Conservation (phyloP, 1,140 invertebrate genomes). For the Ceratitis capitata region DNA sequence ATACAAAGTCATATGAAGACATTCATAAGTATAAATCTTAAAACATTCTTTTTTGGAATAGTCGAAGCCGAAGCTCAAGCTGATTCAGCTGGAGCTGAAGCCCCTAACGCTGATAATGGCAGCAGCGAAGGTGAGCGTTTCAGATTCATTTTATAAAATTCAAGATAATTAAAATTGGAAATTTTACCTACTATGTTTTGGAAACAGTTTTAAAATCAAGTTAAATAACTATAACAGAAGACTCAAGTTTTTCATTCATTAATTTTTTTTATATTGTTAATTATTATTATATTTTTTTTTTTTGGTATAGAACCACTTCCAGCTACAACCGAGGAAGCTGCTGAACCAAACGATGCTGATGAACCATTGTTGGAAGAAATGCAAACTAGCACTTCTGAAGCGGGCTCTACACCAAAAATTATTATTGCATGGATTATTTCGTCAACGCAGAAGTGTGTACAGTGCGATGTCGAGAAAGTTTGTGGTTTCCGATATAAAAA, state of each 20-base stretch:
- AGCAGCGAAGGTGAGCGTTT: conserved; percentile 54
- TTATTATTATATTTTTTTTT: not conserved
- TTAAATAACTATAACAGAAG: too few species aligned
- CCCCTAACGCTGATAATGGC: conserved; percentile 42
- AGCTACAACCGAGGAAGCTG: not conserved
- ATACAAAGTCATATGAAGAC: too few species aligned
- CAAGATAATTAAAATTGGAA: not conserved
- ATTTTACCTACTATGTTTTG: not conserved
- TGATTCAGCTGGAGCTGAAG: conserved; percentile 51
- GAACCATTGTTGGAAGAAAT: conserved; percentile 53
- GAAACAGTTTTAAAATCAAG: too few species aligned
- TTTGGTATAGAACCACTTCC: not conserved
- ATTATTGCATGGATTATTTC: conserved; percentile 61
- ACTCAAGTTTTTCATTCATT: too few species aligned
- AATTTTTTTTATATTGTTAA: not conserved
- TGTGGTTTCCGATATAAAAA: conserved; percentile 58
- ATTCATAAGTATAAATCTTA: conserved; percentile 36
- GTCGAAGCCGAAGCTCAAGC: conserved; percentile 52
- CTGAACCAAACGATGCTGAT: conserved; percentile 48
- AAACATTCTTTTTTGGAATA: conserved; percentile 44
- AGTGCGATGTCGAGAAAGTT: conserved; percentile 53
- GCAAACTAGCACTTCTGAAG: conserved; percentile 44
- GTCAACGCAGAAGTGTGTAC: conserved; percentile 52
- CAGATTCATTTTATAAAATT: not conserved
- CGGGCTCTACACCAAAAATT: conserved; percentile 48